Evolutionary conservation across 2,888 invertebrate genomes (phyloP).

Genomic region (Strigamia transsilvanica): DNA sequence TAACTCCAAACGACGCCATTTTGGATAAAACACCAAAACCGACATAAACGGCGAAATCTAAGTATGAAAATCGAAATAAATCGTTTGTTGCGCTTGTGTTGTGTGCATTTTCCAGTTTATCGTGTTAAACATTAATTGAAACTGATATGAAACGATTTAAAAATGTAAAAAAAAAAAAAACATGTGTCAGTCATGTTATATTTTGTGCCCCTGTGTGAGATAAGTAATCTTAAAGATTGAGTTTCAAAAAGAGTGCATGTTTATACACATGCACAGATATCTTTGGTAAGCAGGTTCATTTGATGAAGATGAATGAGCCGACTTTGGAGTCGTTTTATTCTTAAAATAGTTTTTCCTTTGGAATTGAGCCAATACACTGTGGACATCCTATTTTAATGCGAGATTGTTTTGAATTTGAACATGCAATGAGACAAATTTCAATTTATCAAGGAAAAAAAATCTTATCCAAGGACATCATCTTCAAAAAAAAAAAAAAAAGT

Average conservation of each 20-base stretch:
- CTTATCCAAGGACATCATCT: conserved; percentile 33
- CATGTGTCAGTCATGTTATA: neutral
- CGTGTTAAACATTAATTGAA: too few relatives aligned
- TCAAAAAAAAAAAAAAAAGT: neutral
- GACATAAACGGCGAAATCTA: too few relatives aligned
- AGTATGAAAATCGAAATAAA: too few relatives aligned
- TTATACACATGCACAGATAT: conserved; percentile 43
- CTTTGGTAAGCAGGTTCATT: conserved; percentile 25
- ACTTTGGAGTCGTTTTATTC: conserved; percentile 36
- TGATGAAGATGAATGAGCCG: conserved; percentile 46
- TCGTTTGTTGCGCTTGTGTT: neutral
- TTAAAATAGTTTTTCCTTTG: conserved; percentile 30
- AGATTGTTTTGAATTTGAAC: neutral
- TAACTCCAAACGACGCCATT: too few relatives aligned
- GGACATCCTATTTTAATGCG: conserved; percentile 39
- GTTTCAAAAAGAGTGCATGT: conserved; percentile 37
- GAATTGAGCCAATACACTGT: conserved; percentile 2
- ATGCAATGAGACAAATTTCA: conserved; percentile 20
- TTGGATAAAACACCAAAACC: too few relatives aligned
- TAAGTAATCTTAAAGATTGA: conserved; percentile 14
- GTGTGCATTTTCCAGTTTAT: too few relatives aligned
- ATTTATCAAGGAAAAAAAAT: neutral
- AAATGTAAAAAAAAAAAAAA: neutral
- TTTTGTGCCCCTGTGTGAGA: neutral
- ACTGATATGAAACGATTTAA: neutral